Conservation (phyloP, 2,797 vertebrate species). For the Zenarchopterus dispar region DNA sequence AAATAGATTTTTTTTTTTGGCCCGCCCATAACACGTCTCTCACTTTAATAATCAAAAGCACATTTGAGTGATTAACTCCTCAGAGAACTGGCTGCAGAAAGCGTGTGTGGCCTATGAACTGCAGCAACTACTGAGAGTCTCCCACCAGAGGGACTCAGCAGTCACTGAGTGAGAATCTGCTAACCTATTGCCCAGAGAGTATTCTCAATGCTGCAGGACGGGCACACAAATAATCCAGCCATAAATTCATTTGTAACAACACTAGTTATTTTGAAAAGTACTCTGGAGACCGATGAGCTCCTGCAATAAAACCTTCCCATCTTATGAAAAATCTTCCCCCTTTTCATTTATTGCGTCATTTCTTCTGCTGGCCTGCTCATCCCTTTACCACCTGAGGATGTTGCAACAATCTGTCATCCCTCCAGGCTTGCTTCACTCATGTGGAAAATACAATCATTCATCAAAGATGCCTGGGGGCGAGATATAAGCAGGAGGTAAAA, state of each 20-base stretch:
- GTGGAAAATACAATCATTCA: slow-evolving; percentile 69
- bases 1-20: slow-evolving; percentile 21
- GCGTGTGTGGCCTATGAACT: slow-evolving; percentile 36
- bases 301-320: slow-evolving; percentile 15
- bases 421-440: slow-evolving; percentile 63
- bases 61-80: slow-evolving; percentile 56
- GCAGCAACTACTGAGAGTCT: slow-evolving; percentile 23
- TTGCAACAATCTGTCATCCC: slow-evolving; percentile 51
- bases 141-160: slow-evolving; percentile 35
- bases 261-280: slow-evolving; percentile 27
- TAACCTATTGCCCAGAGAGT: slow-evolving; percentile 22
- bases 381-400: slow-evolving; percentile 49
- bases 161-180: slow-evolving; percentile 30
- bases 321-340: slow-evolving; percentile 19
- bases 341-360: slow-evolving; percentile 12
- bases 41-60: slow-evolving; percentile 18
- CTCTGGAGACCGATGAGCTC: slow-evolving; percentile 24
- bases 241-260: slow-evolving; percentile 29
- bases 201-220: slow-evolving; percentile 23
- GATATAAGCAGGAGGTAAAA: slow-evolving; percentile 69
- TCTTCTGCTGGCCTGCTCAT: slow-evolving; percentile 43
- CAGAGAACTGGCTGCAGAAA: slow-evolving; percentile 50
- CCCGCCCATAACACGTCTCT: neutral
- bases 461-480: slow-evolving; percentile 66
- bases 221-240: slow-evolving; percentile 32